phyloP scores from a whole-genome alignment of 2,797 vertebrate species.

The Oreonectes daqikongensis region DNA sequence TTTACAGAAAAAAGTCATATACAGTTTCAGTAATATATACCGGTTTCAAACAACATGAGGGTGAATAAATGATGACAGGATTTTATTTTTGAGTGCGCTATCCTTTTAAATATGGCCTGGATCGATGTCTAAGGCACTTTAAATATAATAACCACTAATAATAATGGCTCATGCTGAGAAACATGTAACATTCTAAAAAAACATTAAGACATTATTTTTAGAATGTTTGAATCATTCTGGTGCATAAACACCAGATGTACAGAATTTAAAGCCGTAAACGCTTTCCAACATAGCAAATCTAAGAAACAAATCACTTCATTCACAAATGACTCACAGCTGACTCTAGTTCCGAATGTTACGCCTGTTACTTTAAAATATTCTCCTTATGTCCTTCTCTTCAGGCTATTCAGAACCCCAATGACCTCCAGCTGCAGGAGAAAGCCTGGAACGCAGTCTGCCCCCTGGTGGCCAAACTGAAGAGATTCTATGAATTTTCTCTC shows the following conservation, averaged over 20 bases:
- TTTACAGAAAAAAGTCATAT: too few species aligned
- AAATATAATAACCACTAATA: too few species aligned
- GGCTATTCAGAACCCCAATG: slow-evolving; percentile 90
- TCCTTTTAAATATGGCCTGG: too few species aligned
- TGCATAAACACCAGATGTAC: not conserved
- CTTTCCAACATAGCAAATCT: slow-evolving; percentile 18
- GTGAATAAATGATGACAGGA: too few species aligned
- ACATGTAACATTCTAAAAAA: too few species aligned
- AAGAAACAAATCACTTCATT: slow-evolving; percentile 1
- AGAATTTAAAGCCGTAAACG: slow-evolving; percentile 7
- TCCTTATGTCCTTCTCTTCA: slow-evolving; percentile 60
- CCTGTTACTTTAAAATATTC: not conserved
- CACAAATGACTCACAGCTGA: slow-evolving; percentile 11
- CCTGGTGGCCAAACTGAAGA: slow-evolving; percentile 88
- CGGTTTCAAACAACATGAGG: too few species aligned
- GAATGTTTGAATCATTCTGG: slow-evolving; percentile 14
- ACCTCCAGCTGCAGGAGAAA: slow-evolving; percentile 87
- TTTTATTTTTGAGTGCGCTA: too few species aligned
- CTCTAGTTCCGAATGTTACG: not conserved
- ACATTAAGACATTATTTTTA: too few species aligned
- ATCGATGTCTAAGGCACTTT: too few species aligned
- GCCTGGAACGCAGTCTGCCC: slow-evolving; percentile 92
- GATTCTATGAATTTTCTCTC: slow-evolving; percentile 91
- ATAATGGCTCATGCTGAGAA: too few species aligned
- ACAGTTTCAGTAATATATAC: too few species aligned